phyloP scores from a whole-genome alignment of 37 sponge, comb jelly and placozoan species.

The Spongilla lacustris region DNA sequence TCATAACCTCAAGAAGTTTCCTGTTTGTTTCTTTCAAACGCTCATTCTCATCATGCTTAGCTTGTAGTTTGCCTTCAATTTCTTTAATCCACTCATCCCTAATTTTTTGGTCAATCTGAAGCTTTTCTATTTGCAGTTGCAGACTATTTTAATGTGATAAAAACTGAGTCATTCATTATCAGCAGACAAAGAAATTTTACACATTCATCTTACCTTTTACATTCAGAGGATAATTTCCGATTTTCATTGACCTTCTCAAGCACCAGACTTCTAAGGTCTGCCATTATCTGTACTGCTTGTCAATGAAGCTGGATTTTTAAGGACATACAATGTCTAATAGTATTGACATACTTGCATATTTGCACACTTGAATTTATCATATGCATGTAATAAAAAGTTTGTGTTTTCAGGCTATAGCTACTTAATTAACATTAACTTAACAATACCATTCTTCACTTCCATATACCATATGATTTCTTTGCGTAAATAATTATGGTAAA shows the following conservation, averaged over 20 bases:
- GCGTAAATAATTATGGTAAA: no score
- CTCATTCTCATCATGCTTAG: background rate
- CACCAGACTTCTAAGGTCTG: background rate
- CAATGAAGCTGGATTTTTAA: no score
- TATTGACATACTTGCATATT: no score
- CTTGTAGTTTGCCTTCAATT: background rate
- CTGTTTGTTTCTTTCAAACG: background rate
- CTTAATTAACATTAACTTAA: no score
- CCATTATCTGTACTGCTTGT: no score
- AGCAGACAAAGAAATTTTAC: background rate
- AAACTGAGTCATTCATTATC: background rate
- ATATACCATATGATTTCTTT: no score
- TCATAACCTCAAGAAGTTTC: background rate
- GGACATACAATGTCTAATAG: no score
- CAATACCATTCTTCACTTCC: no score
- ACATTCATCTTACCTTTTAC: background rate
- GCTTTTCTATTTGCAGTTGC: background rate
- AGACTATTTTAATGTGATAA: background rate
- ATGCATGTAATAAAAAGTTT: no score
- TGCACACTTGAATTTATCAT: no score
- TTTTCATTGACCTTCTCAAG: background rate
- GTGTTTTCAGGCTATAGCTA: no score
- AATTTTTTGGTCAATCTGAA: background rate
- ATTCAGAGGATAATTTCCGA: background rate
- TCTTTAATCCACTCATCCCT: background rate